These are phyloP conservation scores for Unio delphinus DNA, from an alignment of 2,888 invertebrate genomes.

Conservation along the genomic window DNA sequence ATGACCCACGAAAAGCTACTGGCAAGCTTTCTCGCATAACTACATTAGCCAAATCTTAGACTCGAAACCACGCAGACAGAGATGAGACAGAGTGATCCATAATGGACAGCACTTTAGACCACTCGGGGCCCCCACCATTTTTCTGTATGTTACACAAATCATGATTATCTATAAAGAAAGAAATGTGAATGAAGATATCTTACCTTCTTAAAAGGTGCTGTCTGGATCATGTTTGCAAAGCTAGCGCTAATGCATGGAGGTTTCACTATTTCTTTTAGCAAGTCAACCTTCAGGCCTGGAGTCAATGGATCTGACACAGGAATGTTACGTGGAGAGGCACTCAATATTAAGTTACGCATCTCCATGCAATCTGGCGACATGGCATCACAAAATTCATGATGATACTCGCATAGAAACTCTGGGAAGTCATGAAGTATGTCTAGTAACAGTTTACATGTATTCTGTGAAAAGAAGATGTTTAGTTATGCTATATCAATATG, in stretches of 20 bases:
- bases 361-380: constrained; percentile 99
- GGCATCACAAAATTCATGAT: constrained; percentile 98
- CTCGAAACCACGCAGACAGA: too few species aligned
- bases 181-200: constrained; percentile 1
- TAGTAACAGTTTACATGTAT: constrained; percentile 90
- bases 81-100: too few species aligned
- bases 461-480: constrained; percentile 61
- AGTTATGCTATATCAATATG: background rate
- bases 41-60: too few species aligned
- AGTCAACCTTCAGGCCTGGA: constrained; percentile 85
- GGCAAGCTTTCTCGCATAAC: too few species aligned
- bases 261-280: constrained; percentile 57
- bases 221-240: constrained; percentile 88
- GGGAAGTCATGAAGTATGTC: constrained; percentile 99
- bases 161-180: too few species aligned
- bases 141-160: too few species aligned
- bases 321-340: constrained; percentile 98
- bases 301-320: constrained; percentile 98
- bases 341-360: constrained; percentile 97
- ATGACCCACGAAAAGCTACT: too few species aligned
- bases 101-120: too few species aligned
- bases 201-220: constrained; percentile 88
- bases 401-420: constrained; percentile 98
- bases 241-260: constrained; percentile 89
- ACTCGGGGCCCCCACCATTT: too few species aligned